Evolutionary conservation across 2,797 vertebrate species (phyloP).

Genomic region (Mormyrops attenuatus): DNA sequence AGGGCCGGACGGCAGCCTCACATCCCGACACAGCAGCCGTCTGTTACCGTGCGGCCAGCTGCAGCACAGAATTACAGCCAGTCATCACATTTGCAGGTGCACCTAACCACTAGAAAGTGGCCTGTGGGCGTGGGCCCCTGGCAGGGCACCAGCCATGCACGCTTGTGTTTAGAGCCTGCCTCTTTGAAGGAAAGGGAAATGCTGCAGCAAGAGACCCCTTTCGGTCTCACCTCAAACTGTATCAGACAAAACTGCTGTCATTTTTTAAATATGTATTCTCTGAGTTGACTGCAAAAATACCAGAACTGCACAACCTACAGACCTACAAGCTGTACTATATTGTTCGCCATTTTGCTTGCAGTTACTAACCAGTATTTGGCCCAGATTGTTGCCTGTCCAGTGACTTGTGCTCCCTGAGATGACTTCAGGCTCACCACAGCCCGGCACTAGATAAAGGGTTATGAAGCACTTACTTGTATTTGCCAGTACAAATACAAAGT

Average conservation of each 20-base stretch:
- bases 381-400: background rate
- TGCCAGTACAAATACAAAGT: background rate
- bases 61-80: conserved; percentile 52
- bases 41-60: background rate
- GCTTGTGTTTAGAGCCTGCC: conserved; percentile 55
- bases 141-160: conserved; percentile 45
- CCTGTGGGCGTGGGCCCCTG: conserved; percentile 52
- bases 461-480: background rate
- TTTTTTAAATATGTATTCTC: background rate
- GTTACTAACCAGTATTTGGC: background rate
- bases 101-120: conserved; percentile 41
- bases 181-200: conserved; percentile 32
- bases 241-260: conserved; percentile 15
- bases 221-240: conserved; percentile 27
- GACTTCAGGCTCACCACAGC: background rate
- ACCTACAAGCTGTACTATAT: background rate
- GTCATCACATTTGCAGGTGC: conserved; percentile 65
- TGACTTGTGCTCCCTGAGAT: background rate
- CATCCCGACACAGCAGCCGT: conserved; percentile 23
- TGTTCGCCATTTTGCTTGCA: background rate
- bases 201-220: background rate
- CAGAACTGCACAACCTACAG: background rate
- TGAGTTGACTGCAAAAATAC: background rate
- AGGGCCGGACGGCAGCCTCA: background rate
- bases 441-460: background rate